Base-by-base conservation (phyloP, 2,888 invertebrate species). In the Cerastis leucographa region DNA sequence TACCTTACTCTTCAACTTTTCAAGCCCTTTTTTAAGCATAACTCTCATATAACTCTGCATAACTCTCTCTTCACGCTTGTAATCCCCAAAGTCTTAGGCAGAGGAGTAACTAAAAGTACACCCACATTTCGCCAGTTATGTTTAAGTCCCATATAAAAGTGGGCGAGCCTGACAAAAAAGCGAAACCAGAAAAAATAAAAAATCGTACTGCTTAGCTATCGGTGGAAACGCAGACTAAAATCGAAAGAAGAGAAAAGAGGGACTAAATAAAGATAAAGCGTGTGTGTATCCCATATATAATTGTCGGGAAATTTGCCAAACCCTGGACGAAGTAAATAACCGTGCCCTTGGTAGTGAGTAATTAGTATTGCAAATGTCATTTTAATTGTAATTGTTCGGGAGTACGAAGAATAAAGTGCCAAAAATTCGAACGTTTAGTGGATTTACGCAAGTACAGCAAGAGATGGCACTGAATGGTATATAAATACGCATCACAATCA, bases 291-390 rank as follows among this genome's bases (percentile, higher is more conserved):
- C 14, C 9, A 46, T 22, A 42, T 0, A 66, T 83, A 70, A 66
- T n/a, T 70, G 29, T 78, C 65, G 59, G 70, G 42, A 84, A 79
- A 65, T 64, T 80, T 71, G 71, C 70, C 84, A 69, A 83, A 70
- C 54, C 65, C 54, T 71, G 70, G 40, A 14, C 14, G 25, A n/a
- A 70, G 46, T 69, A 84, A 61, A 78, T 19, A 2, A 42, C 12
- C 7, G 46, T 56, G 35, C 0, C 65, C 80, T 66, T 80, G 66
- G 61, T 61, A 29, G 29, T 56, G 54, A 84, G n/a, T 61, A 42
- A 80, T 84, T 44, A 49, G 51, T 14, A 46, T 35, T 40, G 83
- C 54, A 19, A 17, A 54, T 82, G 35, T 35, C 46, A 67, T 67
- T 49, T 51, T 77, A 62, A 61, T 70, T 61, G 19, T 61, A 59